phyloP scores from a whole-genome alignment of 2,888 invertebrate genomes.

The Microctonus brassicae region DNA sequence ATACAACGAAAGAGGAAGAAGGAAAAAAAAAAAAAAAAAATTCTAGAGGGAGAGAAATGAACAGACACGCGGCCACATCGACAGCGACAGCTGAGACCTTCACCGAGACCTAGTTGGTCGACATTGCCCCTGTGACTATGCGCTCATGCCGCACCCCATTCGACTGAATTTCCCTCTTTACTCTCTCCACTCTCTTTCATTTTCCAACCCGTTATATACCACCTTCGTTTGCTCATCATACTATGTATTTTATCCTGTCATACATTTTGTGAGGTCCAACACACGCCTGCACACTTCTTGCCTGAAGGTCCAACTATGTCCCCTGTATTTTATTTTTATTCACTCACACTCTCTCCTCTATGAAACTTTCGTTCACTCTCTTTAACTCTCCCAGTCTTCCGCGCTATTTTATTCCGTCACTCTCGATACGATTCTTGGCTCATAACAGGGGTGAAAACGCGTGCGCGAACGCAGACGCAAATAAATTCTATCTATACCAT shows the following conservation, averaged over 20 bases:
- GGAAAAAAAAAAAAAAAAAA: slow-evolving; percentile 9
- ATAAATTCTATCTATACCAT: slow-evolving; percentile 28
- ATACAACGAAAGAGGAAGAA: background rate
- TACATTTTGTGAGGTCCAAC: slow-evolving; percentile 32
- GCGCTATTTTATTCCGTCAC: too few relatives aligned
- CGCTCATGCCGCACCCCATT: slow-evolving; percentile 42
- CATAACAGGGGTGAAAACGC: slow-evolving; percentile 46
- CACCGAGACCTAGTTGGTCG: slow-evolving; percentile 68
- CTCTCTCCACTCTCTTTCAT: slow-evolving; percentile 14
- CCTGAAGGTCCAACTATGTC: slow-evolving; percentile 29
- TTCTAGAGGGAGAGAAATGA: slow-evolving; percentile 26
- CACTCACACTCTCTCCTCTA: background rate
- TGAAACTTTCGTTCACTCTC: background rate
- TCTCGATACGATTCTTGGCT: background rate
- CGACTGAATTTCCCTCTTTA: slow-evolving; percentile 18
- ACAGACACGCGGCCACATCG: slow-evolving; percentile 41
- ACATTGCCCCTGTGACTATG: slow-evolving; percentile 65
- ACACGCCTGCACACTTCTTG: slow-evolving; percentile 14
- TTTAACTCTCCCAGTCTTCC: background rate
- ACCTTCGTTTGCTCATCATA: too few relatives aligned
- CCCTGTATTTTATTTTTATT: background rate
- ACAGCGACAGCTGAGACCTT: slow-evolving; percentile 56
- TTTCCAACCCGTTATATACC: background rate
- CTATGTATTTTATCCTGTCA: background rate
- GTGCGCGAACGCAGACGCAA: slow-evolving; percentile 59